Evolutionary conservation across 2,888 invertebrate genomes (phyloP).

Genomic region (Protodeltote pygarga): DNA sequence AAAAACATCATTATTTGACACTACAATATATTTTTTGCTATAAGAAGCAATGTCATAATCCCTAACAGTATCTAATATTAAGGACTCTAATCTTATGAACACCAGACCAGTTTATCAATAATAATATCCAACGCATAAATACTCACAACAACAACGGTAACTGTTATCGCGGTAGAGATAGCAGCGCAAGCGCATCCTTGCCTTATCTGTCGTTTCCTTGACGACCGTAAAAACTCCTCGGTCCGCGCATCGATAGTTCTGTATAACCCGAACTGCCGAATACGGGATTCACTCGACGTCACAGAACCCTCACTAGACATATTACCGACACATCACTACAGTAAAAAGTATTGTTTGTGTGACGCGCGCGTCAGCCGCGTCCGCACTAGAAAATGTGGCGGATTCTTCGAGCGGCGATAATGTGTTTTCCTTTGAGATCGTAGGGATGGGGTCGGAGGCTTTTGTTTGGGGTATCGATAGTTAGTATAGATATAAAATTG

Average conservation of each 20-base stretch:
- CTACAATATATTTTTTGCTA: too few relatives aligned
- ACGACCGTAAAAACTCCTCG: constrained; percentile 77
- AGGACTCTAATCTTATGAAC: too few relatives aligned
- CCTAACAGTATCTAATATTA: too few relatives aligned
- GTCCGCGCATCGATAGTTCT: constrained; percentile 77
- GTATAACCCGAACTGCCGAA: constrained; percentile 78
- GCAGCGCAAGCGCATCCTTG: constrained; percentile 82
- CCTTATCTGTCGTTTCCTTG: constrained; percentile 73
- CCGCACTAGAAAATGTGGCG: constrained; percentile 63
- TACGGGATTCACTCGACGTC: constrained; percentile 62
- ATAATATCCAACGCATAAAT: too few relatives aligned
- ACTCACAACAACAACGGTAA: constrained; percentile 81
- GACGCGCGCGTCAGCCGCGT: constrained; percentile 59
- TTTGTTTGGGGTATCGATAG: constrained; percentile 52
- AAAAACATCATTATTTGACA: too few relatives aligned
- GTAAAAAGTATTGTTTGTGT: constrained; percentile 44
- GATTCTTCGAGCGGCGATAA: constrained; percentile 60
- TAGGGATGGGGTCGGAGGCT: constrained; percentile 57
- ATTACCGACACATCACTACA: constrained; percentile 70
- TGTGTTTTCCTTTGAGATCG: constrained; percentile 75
- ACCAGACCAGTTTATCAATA: too few relatives aligned
- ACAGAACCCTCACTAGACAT: constrained; percentile 77
- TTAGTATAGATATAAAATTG: too few relatives aligned
- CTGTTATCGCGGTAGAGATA: constrained; percentile 77
- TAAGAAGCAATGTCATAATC: too few relatives aligned